Evolutionary conservation across 2,888 invertebrate genomes (phyloP), one percentile per base, ranked within the genome.

Genomic region (Sylvicola cinctus): DNA sequence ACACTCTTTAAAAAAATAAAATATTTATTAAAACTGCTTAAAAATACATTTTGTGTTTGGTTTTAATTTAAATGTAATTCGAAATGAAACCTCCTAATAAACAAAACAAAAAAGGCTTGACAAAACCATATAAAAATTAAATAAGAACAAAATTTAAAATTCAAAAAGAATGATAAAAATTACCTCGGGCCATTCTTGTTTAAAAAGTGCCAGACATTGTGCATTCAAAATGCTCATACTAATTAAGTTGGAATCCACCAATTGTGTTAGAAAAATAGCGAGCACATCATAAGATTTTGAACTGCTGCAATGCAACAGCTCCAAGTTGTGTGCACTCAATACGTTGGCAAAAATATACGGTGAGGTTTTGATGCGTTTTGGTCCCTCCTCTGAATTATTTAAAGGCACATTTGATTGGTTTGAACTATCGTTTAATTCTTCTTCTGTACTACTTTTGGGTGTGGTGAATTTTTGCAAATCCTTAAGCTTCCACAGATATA

Each of bases 131-230:
- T n/a, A n/a, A n/a, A n/a, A n/a, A n/a, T n/a, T n/a, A n/a, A n/a
- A n/a, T n/a, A n/a, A n/a, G n/a, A n/a, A n/a, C n/a, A 30, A 6
- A 6, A 27, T 27, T 15, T n/a, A 27, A 17, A 14, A 33, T 27
- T 20, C 7, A 15, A 20, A 29, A 13, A 14, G 4, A 15, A 11
- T n/a, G 16, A 20, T 16, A 27, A 27, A 25, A 44, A 46, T 49
- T 43, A 69, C 70, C 54, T 64, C 60, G 1, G 67, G 52, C 75
- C 76, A 78, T 38, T 74, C 71, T 41, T 66, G 63, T 42, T 70
- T 64, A 37, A 76, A 74, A 11, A 79, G 63, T 2, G 70, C 66
- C 26, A 76, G 54, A 43, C 74, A 74, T 43, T 75, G 70, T 32
- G 69, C 65, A 42, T 74, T 74, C 8, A 79, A 49, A 2, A 62